Conservation (phyloP, 35 echinoderm and acorn worm genomes). For the Hemicentrotus pulcherrimus region DNA sequence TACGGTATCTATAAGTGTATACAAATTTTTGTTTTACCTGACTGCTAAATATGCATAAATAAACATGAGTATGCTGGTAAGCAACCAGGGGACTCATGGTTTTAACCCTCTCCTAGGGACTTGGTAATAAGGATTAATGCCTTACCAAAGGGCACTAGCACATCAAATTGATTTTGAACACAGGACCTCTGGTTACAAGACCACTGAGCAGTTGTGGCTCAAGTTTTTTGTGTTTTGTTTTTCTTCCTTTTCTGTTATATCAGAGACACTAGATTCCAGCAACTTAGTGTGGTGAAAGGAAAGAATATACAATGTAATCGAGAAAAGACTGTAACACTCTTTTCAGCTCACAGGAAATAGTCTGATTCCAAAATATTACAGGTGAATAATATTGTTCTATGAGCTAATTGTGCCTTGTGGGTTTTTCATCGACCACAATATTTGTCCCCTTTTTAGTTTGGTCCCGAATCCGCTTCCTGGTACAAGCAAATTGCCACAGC, state of each 20-base stretch:
- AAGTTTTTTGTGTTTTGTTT: neutral
- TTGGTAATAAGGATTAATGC: too few species aligned
- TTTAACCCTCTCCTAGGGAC: too few species aligned
- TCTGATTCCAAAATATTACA: neutral
- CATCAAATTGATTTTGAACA: too few species aligned
- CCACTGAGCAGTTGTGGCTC: too few species aligned
- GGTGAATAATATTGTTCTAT: neutral
- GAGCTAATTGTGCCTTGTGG: slow-evolving; percentile 8
- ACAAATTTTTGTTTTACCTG: too few species aligned
- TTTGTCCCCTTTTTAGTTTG: neutral
- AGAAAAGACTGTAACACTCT: neutral
- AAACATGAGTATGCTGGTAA: too few species aligned
- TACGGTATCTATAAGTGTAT: too few species aligned
- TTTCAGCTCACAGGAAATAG: neutral
- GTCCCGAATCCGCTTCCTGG: neutral
- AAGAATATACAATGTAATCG: neutral
- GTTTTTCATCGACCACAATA: neutral
- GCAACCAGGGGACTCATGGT: too few species aligned
- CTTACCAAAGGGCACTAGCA: too few species aligned
- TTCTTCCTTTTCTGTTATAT: neutral
- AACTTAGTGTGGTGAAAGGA: neutral
- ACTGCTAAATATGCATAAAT: too few species aligned
- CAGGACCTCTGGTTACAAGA: too few species aligned
- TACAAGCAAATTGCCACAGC: neutral
- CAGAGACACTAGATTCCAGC: neutral